Conservation (phyloP, 2,888 invertebrate species). For the Maniola hyperantus region DNA sequence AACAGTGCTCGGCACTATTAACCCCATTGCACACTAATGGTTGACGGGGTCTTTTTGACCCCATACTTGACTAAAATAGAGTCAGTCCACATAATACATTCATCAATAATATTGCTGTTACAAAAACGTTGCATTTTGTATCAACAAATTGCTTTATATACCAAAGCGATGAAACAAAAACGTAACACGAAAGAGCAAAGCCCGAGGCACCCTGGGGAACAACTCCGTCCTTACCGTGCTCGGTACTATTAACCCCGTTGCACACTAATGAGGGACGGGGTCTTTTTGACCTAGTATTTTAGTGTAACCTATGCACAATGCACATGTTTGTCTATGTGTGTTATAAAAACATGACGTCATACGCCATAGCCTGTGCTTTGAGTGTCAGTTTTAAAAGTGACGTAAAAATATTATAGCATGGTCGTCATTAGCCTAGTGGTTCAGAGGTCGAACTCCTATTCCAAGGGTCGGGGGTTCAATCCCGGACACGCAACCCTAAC, state of each 20-base stretch:
- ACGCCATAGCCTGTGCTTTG: neutral
- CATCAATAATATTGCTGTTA: neutral
- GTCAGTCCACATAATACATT: too few relatives aligned
- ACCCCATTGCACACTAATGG: conserved; percentile 37
- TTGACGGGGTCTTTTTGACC: conserved; percentile 30
- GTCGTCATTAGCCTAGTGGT: too few relatives aligned
- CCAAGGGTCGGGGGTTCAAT: too few relatives aligned
- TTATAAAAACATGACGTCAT: neutral
- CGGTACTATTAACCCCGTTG: conserved; percentile 48
- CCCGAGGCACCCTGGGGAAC: conserved; percentile 49
- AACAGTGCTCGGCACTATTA: conserved; percentile 47
- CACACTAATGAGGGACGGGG: conserved; percentile 29
- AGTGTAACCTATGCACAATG: neutral
- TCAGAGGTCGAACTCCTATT: too few relatives aligned
- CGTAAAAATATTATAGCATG: too few relatives aligned
- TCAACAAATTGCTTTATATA: conserved; percentile 21
- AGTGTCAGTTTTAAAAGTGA: too few relatives aligned
- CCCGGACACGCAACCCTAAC: too few relatives aligned
- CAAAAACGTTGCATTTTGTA: too few relatives aligned
- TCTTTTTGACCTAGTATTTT: neutral
- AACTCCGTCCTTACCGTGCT: conserved; percentile 30
- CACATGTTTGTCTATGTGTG: neutral
- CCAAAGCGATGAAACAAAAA: conserved; percentile 56
- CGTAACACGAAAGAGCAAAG: conserved; percentile 43
- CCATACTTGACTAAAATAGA: conserved; percentile 9